phyloP scores from a whole-genome alignment of 2,113 vertebrate species.

The Xenopus laevis region DNA sequence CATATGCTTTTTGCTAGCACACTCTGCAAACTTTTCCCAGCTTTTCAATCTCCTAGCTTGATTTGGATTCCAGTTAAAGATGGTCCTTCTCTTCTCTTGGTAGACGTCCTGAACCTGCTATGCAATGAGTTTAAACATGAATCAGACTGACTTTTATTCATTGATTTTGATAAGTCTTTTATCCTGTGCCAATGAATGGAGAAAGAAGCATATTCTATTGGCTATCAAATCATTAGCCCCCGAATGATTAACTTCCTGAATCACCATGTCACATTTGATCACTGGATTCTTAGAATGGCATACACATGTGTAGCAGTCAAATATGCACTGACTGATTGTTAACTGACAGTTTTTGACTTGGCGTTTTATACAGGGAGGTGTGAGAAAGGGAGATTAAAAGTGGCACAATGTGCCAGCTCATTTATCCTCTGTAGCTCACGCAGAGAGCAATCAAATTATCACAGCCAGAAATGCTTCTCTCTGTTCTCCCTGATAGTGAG shows the following conservation, averaged over 20 bases:
- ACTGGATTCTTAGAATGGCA: conserved; percentile 41
- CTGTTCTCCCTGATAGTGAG: conserved; percentile 3
- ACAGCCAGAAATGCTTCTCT: conserved; percentile 41
- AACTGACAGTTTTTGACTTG: conserved; percentile 43
- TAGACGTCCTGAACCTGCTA: conserved; percentile 23
- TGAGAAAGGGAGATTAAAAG: conserved; percentile 42
- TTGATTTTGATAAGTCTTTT: conserved; percentile 43
- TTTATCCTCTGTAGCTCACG: conserved; percentile 43
- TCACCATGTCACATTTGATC: conserved; percentile 45
- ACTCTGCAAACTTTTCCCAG: conserved; percentile 23
- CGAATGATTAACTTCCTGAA: conserved; percentile 44
- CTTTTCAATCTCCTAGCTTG: conserved; percentile 5
- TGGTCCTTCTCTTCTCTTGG: conserved; percentile 16
- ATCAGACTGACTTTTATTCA: conserved; percentile 39
- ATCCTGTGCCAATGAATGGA: conserved; percentile 39
- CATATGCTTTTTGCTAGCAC: background rate
- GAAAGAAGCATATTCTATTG: conserved; percentile 42
- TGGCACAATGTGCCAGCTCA: conserved; percentile 45
- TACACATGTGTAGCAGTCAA: conserved; percentile 41
- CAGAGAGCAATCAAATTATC: conserved; percentile 45
- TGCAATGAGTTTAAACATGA: conserved; percentile 41
- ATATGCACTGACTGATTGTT: conserved; percentile 42
- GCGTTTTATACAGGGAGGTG: conserved; percentile 39
- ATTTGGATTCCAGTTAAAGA: conserved; percentile 18
- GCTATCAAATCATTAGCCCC: conserved; percentile 44